phyloP scores from a whole-genome alignment of 2,113 vertebrate genomes.

The Pelecanoides urinatrix region DNA sequence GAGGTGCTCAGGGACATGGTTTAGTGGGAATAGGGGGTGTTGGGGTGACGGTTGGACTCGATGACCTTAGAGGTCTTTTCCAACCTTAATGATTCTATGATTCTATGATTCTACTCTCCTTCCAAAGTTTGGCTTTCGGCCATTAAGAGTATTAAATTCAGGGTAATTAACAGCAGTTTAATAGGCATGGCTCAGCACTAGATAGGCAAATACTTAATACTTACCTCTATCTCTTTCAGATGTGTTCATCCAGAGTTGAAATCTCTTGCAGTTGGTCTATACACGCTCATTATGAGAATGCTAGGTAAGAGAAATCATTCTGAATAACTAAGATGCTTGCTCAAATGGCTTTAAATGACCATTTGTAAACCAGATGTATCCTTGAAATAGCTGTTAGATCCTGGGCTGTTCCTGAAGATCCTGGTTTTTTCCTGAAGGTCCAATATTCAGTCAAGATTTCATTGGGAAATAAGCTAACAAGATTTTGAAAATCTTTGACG shows the following conservation, averaged over 20 bases:
- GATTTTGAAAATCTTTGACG: neutral
- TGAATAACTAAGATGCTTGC: neutral
- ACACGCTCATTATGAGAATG: slow-evolving; percentile 73
- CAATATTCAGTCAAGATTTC: neutral
- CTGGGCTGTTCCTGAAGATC: neutral
- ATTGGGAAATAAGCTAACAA: neutral
- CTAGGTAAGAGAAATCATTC: slow-evolving; percentile 77
- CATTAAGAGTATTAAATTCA: neutral
- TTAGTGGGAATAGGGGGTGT: too few species aligned
- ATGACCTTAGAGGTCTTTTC: too few species aligned
- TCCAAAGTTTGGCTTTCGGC: neutral
- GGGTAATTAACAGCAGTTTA: neutral
- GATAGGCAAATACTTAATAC: neutral
- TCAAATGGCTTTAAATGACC: neutral
- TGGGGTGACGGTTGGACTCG: too few species aligned
- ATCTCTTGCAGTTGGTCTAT: slow-evolving; percentile 85
- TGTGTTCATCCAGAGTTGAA: slow-evolving; percentile 86
- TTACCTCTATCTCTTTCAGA: slow-evolving; percentile 67
- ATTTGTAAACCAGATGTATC: neutral
- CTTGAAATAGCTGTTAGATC: neutral
- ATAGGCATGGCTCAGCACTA: neutral
- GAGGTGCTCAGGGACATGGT: too few species aligned
- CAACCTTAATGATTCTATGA: too few species aligned
- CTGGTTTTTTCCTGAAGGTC: neutral
- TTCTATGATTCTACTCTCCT: too few species aligned